A percentile compares a stretch with the other conserved stretches of the same genome.
phyloP scores from a whole-genome alignment of 2,113 vertebrate species.

The Triplophysa siluroides region DNA sequence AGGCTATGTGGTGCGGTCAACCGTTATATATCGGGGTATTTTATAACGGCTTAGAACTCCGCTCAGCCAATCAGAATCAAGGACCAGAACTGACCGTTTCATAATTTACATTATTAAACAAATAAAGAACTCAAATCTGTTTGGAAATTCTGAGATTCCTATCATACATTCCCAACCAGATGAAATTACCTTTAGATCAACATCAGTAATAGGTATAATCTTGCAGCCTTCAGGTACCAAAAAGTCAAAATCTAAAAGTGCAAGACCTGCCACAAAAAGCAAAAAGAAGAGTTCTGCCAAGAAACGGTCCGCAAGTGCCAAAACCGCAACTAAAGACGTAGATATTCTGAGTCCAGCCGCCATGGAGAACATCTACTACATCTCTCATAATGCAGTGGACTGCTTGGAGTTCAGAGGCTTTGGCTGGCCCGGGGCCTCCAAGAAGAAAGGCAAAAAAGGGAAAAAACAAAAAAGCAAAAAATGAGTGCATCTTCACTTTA shows the following conservation, averaged over 20 bases:
- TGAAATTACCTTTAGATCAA: neutral
- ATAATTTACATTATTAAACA: neutral
- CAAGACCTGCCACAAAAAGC: conserved; percentile 60
- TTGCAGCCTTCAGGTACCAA: conserved; percentile 72
- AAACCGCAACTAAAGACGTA: conserved; percentile 60
- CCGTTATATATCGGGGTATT: too few relatives aligned
- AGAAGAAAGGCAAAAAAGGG: conserved; percentile 71
- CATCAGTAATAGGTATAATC: neutral
- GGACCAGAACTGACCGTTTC: too few relatives aligned
- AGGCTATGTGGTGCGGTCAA: too few relatives aligned
- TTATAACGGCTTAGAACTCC: too few relatives aligned
- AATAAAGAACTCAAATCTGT: neutral
- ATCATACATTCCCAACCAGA: neutral
- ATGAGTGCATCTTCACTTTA: neutral
- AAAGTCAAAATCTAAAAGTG: conserved; percentile 68
- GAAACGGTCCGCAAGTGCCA: conserved; percentile 60
- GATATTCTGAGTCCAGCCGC: conserved; percentile 80
- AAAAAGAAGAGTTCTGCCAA: conserved; percentile 48
- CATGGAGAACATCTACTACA: conserved; percentile 85
- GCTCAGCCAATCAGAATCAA: too few relatives aligned
- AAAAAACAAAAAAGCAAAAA: conserved; percentile 56
- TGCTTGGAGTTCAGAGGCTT: conserved; percentile 80
- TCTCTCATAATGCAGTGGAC: conserved; percentile 81
- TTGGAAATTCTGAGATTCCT: neutral
- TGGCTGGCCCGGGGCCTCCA: conserved; percentile 72